Evolutionary conservation across 2,888 invertebrate species (phyloP).

Genomic region (Lamproptera curius): DNA sequence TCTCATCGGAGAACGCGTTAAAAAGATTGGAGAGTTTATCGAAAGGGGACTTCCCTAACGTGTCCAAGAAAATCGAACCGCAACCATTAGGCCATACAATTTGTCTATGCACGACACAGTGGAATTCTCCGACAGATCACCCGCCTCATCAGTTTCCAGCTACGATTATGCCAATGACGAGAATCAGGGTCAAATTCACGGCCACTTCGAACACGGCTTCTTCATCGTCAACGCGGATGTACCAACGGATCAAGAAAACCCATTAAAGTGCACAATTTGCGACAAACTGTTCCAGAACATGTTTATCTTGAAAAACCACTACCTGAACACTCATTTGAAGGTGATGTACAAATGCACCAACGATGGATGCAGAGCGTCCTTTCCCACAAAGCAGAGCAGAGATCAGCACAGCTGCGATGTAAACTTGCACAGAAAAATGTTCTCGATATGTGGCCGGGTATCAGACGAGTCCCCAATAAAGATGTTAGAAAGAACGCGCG

Average conservation of each 20-base stretch:
- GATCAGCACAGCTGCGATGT: conserved; percentile 95
- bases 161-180: conserved; percentile 79
- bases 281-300: conserved; percentile 96
- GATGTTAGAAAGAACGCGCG: conserved; percentile 76
- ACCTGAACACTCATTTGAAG: conserved; percentile 96
- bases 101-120: conserved; percentile 56
- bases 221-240: conserved; percentile 87
- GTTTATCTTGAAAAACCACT: conserved; percentile 95
- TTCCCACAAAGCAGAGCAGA: conserved; percentile 94
- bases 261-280: conserved; percentile 93
- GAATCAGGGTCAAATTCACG: conserved; percentile 81
- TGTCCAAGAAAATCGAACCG: conserved; percentile 48
- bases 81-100: conserved; percentile 47
- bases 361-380: conserved; percentile 96
- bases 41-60: conserved; percentile 84
- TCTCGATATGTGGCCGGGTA: conserved; percentile 82
- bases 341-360: conserved; percentile 96
- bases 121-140: conserved; percentile 72
- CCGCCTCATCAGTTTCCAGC: conserved; percentile 80
- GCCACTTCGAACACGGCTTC: conserved; percentile 85
- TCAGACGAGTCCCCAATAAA: conserved; percentile 64
- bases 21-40: conserved; percentile 88
- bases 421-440: conserved; percentile 92
- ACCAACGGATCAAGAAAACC: conserved; percentile 94
- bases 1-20: conserved; percentile 82